These are phyloP conservation scores for Helogale parvula DNA, from an alignment of 2,113 vertebrate genomes.

Conservation along the genomic window DNA sequence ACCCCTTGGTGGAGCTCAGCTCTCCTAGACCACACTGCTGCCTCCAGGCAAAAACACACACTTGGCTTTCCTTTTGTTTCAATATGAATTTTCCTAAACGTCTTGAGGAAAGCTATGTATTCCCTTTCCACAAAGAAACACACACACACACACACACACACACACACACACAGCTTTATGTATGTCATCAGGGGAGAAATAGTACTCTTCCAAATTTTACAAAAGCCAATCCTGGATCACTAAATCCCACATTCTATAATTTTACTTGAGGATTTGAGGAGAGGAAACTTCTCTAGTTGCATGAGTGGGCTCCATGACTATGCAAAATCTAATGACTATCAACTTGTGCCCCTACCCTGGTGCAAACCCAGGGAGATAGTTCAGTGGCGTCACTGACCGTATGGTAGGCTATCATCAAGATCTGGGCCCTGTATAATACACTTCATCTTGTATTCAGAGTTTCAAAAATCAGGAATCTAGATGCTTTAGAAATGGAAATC, in stretches of 20 bases:
- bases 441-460: neutral
- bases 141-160: rapidly evolving
- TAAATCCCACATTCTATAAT: neutral
- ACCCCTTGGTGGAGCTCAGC: neutral
- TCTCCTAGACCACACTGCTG: neutral
- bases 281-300: neutral
- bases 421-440: neutral
- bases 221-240: neutral
- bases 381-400: neutral
- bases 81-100: neutral
- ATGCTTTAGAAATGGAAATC: neutral
- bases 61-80: neutral
- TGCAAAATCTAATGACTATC: neutral
- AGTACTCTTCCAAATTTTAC: neutral
- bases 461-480: neutral
- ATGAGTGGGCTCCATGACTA: neutral
- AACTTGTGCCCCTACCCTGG: neutral
- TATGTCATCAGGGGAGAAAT: neutral
- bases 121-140: neutral
- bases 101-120: neutral
- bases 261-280: neutral
- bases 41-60: neutral
- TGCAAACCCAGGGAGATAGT: neutral
- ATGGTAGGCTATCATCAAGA: neutral
- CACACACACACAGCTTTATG: neutral